Evolutionary conservation across 2,888 invertebrate genomes (phyloP).

Genomic region (Strigamia crassipes): DNA sequence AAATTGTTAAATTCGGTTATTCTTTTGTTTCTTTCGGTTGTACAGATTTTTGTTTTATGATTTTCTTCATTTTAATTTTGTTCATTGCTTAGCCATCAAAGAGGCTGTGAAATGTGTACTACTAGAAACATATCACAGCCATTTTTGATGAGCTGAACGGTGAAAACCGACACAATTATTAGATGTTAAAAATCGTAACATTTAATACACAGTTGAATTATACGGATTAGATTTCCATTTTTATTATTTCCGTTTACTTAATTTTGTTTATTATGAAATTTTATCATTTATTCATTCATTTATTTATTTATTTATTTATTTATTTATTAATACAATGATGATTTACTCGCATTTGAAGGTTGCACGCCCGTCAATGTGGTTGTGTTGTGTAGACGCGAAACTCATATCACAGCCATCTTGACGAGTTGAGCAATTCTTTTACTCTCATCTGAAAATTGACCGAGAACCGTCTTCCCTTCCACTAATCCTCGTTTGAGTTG

Average conservation of each 20-base stretch:
- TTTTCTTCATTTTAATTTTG: conserved; percentile 25
- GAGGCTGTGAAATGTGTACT: conserved; percentile 55
- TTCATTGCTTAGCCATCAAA: conserved; percentile 52
- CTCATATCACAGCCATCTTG: conserved; percentile 58
- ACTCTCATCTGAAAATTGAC: conserved; percentile 3
- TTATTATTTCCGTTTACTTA: conserved; percentile 16
- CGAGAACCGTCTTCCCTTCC: neutral
- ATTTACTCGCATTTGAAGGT: conserved; percentile 44
- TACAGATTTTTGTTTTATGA: neutral
- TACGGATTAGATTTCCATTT: neutral
- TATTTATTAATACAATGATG: neutral
- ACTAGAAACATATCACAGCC: conserved; percentile 79
- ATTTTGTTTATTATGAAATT: neutral
- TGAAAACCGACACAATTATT: conserved; percentile 26
- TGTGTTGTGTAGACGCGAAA: conserved; percentile 50
- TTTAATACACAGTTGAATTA: conserved; percentile 8
- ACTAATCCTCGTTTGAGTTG: neutral
- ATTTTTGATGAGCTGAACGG: conserved; percentile 88
- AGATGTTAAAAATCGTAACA: conserved; percentile 3
- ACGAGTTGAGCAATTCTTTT: conserved; percentile 51
- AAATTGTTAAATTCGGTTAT: conserved; percentile 10
- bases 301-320: conserved; percentile 11
- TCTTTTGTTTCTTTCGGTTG: neutral
- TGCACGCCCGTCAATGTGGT: conserved; percentile 51
- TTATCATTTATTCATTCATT: neutral